Evolutionary conservation across 2,888 invertebrate species (phyloP).

Genomic region (Ophion slaviceki): DNA sequence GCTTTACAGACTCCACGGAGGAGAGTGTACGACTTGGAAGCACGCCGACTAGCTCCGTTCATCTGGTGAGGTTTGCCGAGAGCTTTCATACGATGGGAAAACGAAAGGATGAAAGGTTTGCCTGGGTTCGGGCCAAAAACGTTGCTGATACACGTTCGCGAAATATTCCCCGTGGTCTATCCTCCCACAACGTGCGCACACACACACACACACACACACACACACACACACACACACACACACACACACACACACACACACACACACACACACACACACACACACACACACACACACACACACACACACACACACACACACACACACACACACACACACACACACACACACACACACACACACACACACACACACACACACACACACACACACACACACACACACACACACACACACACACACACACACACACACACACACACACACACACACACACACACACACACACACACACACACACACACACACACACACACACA

Average conservation of each 20-base stretch:
- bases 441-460: background rate
- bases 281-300: slow-evolving; percentile 4
- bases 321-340: background rate
- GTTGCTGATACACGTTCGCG: slow-evolving; percentile 63
- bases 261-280: background rate
- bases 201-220: background rate
- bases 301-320: background rate
- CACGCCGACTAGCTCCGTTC: slow-evolving; percentile 29
- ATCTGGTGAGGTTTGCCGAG: slow-evolving; percentile 32
- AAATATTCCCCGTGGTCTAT: slow-evolving; percentile 63
- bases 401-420: background rate
- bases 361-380: background rate
- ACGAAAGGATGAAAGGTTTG: slow-evolving; percentile 62
- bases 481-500: background rate
- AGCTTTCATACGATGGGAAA: slow-evolving; percentile 46
- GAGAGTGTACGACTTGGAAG: slow-evolving; percentile 22
- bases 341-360: slow-evolving; percentile 3
- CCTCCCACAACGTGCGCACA: slow-evolving; percentile 30
- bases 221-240: slow-evolving; percentile 1
- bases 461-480: slow-evolving; percentile 2
- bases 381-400: slow-evolving; percentile 8
- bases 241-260: background rate
- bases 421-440: background rate
- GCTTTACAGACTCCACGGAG: slow-evolving; percentile 35
- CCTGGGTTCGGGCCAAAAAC: slow-evolving; percentile 65